These are phyloP conservation scores for Muscicapa comitata DNA, from an alignment of 2,797 vertebrate genomes.

Conservation along the genomic window DNA sequence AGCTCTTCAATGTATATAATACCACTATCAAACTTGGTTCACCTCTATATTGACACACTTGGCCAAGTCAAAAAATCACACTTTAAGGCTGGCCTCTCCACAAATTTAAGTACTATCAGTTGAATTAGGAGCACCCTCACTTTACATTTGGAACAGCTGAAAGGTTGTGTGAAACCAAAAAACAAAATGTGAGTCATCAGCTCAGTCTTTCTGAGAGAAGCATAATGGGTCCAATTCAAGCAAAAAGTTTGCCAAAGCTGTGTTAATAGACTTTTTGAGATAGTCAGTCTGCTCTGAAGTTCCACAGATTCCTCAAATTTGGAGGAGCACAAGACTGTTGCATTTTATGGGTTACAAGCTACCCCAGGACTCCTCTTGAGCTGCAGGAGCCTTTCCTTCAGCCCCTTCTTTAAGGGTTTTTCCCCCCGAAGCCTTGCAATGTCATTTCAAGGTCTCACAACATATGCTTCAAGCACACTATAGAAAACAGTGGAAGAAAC, in stretches of 20 bases:
- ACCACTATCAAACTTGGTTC: neutral
- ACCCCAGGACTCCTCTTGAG: neutral
- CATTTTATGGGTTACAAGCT: neutral
- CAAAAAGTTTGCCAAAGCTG: neutral
- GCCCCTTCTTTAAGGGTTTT: neutral
- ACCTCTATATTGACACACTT: neutral
- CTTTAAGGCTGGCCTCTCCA: neutral
- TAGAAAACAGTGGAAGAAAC: neutral
- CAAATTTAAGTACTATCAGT: neutral
- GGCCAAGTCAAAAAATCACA: neutral
- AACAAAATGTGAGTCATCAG: neutral
- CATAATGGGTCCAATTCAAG: neutral
- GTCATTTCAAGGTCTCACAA: neutral
- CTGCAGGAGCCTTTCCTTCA: neutral
- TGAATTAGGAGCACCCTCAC: neutral
- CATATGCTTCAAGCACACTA: neutral
- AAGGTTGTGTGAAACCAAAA: neutral
- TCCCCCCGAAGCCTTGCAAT: neutral
- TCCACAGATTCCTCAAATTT: neutral
- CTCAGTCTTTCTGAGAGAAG: neutral
- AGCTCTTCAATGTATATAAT: neutral
- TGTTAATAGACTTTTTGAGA: neutral
- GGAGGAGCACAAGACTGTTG: neutral
- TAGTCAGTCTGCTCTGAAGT: neutral
- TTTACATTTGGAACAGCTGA: neutral